phyloP scores from a whole-genome alignment of 92 coral and sea anemone genomes.

The Phenganax marumi region DNA sequence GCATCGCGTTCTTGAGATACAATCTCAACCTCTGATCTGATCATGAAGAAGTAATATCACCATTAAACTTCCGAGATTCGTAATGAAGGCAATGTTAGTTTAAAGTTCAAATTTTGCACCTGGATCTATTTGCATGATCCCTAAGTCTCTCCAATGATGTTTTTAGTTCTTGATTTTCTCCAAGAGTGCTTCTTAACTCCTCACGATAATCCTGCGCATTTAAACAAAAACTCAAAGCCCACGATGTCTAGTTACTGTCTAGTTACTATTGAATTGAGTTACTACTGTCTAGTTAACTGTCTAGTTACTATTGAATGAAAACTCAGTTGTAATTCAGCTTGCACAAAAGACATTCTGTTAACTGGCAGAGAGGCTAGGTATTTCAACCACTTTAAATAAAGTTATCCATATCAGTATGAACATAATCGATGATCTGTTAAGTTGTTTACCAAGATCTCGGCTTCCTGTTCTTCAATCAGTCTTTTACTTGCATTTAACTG shows the following conservation, averaged over 20 bases:
- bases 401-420: too few relatives aligned
- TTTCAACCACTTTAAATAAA: too few relatives aligned
- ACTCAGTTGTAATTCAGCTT: too few relatives aligned
- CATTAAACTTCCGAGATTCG: neutral
- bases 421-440: too few relatives aligned
- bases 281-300: too few relatives aligned
- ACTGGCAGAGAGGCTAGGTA: too few relatives aligned
- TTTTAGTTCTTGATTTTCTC: constrained; percentile 79
- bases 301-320: too few relatives aligned
- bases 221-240: neutral
- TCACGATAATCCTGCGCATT: constrained; percentile 70
- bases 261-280: neutral
- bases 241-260: neutral
- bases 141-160: constrained; percentile 72
- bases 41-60: neutral
- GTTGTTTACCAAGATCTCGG: constrained; percentile 74
- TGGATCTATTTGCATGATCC: constrained; percentile 78
- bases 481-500: constrained; percentile 86
- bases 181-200: constrained; percentile 78
- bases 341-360: too few relatives aligned
- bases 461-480: constrained; percentile 80
- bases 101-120: constrained; percentile 49
- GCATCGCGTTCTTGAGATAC: constrained; percentile 73
- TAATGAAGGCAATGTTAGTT: neutral
- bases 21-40: constrained; percentile 76